Base-by-base conservation (phyloP, 1,140 invertebrate genomes). In the Meloidogyne exigua region DNA sequence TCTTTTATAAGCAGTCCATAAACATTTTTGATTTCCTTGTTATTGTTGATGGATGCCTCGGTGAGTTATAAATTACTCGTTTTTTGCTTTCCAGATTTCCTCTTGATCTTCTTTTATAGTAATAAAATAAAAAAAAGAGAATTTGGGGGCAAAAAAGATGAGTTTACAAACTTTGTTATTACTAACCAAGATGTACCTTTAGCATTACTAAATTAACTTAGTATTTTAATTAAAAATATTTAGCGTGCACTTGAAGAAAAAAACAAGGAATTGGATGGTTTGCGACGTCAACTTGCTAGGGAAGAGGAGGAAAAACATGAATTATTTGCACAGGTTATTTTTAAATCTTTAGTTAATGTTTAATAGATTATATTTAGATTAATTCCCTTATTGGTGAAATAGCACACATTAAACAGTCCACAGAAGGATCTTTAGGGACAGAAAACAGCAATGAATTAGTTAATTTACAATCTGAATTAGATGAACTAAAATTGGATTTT, bases 251-350 rank as follows among this genome's bases (percentile, higher is more conserved):
- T 78, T n/a, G 62, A 69, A 68, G 66, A 39, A 11, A 49, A 78
- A 70, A 78, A 78, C 5, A 57, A 70, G 7, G 76, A 78, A 39
- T 64, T 78, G 3, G 75, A 78, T 12, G 57, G 62, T 57, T 57
- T 57, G n/a, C 18, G 49, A 57, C 49, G 49, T 21, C 72, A 76
- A 23, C 71, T 78, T 57, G 76, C 77, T 21, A 32, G 76, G n/a
- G 76, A 78, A 28, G 76, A 78, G n/a, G 64, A 39, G 11, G 76
- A 78, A 18, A 78, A 78, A n/a, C 76, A 62, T 36, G 76, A 78
- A 77, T 42, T 78, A 1, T 78, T 78, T 42, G 44, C 68, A 63
- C 76, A 77, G 68, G 76, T 77, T 18, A 7, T 62, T 64, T 26
- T 4, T 63, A 9, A 32, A 3, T 32, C 2, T n/a, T 32, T 26